Evolutionary conservation across 30 jellyfish, hydroid and myxozoan genomes (phyloP), one percentile per base, ranked within the genome.

Genomic region (Pelagia noctiluca): DNA sequence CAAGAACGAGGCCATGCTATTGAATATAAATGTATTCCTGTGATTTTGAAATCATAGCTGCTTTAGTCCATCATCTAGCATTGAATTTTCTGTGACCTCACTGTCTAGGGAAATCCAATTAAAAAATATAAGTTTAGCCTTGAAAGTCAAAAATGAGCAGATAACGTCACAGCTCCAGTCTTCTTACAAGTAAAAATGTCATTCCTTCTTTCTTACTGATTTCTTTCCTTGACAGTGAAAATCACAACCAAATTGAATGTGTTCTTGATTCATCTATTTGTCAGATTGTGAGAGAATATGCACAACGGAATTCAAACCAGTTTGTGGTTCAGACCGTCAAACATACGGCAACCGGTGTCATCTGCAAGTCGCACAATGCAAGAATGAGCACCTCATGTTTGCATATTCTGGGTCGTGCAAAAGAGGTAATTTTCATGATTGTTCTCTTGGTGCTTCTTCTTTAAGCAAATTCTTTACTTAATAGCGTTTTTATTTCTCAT

Each of bases 291-390:
- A 5, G 57, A 42, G 57, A 42, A 16, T 42, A 5, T 42, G 57
- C 57, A 42, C 57, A 5, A 16, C 57, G 8, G 57, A 42, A 42
- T 42, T 42, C 57, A 42, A 42, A 42, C 57, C 57, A 5, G 57
- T 42, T 5, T 42, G 57, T 42, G 57, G 57, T 5, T 5, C 57
- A 5, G 57, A 42, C 16, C 57, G 57, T 42, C 57, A 42, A 42
- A 42, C 57, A 42, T 42, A 42, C 57, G 57, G 57, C 57, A 42
- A 42, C 57, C 57, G 8, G 8, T 42, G 57, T 42, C 57, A 42
- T 42, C 57, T 42, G 16, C 57, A 42, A 16, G 16, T 42, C 16
- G 57, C 57, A 8, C 57, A 42, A 16, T 42, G 57, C 57, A 42
- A 16, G 57, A 42, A 42, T 42, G 12, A 8, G 57, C 8, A 16